Base-by-base conservation (phyloP, 2,113 vertebrate genomes). In the Corydoras sp. region DNA sequence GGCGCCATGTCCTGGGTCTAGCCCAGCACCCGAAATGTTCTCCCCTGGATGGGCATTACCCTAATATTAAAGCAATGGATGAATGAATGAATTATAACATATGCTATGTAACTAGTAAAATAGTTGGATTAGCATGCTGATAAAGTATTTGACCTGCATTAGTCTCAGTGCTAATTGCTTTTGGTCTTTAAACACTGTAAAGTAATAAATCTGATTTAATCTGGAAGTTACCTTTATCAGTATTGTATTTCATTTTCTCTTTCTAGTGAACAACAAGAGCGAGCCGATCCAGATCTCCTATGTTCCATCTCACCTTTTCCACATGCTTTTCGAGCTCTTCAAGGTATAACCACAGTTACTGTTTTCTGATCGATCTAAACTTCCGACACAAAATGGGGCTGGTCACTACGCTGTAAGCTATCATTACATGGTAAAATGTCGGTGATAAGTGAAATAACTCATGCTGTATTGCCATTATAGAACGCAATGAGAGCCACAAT, bases 281-380 rank as follows among this genome's bases (percentile, higher is more conserved):
- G 88, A 91, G 76, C 86, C 90, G 3, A 90, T 94, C 70, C 83
- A 89, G 76, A 92, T 95, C 67, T 92, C 93, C 62, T 94, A 94
- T 3, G 87, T 95, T 61, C 93, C 93, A 0, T 95, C 93, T 2
- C 93, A 95, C 58, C 89, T 95, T 62, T 95, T 93, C 85, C 93
- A 95, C 83, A 93, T 95, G 89, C 91, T 95, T 60, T 95, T 95
- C 29, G 93, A 95, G 73, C 93, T 95, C 82, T 95, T 95, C 81
- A 95, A 95, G 92, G 93, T 94, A 86, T 84, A n/a, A n/a, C 58
- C 9, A 31, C 60, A 35, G 35, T n/a, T n/a, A 2, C 54, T 12
- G 53, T 4, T 10, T 13, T 10, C 4, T 55, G 4, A 55, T 51
- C 11, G 9, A 13, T 10, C 3, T 55, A 4, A 55, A 11, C 49